Conservation (phyloP, 2,113 vertebrate genomes). For the Apteryx owenii region DNA sequence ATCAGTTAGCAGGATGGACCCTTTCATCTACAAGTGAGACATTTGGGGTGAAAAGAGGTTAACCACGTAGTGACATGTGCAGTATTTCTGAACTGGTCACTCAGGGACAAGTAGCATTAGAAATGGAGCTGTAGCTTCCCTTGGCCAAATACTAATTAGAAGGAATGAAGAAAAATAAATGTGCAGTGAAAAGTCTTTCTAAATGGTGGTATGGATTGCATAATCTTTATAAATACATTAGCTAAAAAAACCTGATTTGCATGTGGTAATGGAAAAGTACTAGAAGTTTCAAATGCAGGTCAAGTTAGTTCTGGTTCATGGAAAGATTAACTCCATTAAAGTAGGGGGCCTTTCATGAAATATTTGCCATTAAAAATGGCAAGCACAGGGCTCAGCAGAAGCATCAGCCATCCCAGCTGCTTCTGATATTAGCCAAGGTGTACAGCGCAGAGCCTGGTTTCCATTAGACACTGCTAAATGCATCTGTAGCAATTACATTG, state of each 20-base stretch:
- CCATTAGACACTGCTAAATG: neutral
- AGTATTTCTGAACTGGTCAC: neutral
- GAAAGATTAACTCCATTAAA: neutral
- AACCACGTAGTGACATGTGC: neutral
- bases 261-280: neutral
- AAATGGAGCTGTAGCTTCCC: neutral
- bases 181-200: neutral
- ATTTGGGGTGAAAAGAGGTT: neutral
- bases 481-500: neutral
- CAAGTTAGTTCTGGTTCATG: neutral
- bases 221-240: neutral
- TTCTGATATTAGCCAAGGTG: neutral
- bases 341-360: neutral
- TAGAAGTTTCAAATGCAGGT: neutral
- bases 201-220: neutral
- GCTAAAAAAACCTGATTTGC: neutral
- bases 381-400: neutral
- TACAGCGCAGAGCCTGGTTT: fast-evolving
- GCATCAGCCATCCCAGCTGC: neutral
- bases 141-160: conserved; percentile 2
- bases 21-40: neutral
- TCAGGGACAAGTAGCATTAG: neutral
- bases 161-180: neutral
- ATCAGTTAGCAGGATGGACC: neutral
- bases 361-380: neutral